A percentile compares a stretch with the other conserved stretches of the same genome.
These are phyloP conservation scores for Myotis myotis DNA, from an alignment of 2,797 vertebrate species.

Conservation along the genomic window DNA sequence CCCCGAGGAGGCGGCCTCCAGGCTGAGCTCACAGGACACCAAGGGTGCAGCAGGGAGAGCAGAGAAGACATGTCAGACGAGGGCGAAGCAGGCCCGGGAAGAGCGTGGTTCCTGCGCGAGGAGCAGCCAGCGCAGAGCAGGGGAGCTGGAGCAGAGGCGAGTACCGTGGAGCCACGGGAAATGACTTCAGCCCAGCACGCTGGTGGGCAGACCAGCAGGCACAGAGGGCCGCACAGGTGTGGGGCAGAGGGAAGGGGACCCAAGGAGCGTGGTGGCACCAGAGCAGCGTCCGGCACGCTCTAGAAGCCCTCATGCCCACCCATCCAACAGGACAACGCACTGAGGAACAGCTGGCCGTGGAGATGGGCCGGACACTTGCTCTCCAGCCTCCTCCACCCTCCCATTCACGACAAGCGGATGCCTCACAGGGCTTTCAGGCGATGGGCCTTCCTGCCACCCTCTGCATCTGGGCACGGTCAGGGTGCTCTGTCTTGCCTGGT, in stretches of 20 bases:
- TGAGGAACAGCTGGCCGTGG: conserved; percentile 57
- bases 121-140: neutral
- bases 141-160: fast-evolving
- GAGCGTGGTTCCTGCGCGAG: neutral
- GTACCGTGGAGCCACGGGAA: fast-evolving
- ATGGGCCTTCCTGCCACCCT: neutral
- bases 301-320: neutral
- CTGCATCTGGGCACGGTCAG: conserved; percentile 42
- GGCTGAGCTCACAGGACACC: neutral
- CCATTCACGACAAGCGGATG: conserved; percentile 18
- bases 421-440: neutral
- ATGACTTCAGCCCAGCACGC: neutral
- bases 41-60: neutral
- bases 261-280: neutral
- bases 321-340: neutral
- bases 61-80: neutral
- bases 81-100: neutral
- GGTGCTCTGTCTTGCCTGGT: neutral
- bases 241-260: fast-evolving
- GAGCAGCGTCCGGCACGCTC: neutral
- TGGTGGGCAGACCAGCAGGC: neutral
- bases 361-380: conserved; percentile 19
- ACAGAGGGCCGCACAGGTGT: neutral
- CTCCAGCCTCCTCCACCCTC: neutral
- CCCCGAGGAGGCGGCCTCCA: neutral